A percentile compares a stretch with the other conserved stretches of the same genome.
Evolutionary conservation across 2,888 invertebrate genomes (phyloP).

Genomic region (Salticus scenicus): DNA sequence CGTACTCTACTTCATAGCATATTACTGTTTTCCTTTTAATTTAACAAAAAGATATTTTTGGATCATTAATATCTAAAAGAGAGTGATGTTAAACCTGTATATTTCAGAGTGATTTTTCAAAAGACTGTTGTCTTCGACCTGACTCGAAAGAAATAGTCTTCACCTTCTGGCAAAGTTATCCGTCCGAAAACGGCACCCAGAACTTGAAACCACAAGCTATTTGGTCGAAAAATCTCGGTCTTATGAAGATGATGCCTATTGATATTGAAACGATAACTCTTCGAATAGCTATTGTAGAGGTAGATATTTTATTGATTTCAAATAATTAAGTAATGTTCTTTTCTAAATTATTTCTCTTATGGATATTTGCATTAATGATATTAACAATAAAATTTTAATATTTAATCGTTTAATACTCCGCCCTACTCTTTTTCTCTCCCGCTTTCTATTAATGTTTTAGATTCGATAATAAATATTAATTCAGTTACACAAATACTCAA

Average conservation of each 20-base stretch:
- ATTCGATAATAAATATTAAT: too few relatives aligned
- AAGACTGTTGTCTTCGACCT: neutral
- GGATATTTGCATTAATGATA: neutral
- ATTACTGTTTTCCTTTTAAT: too few relatives aligned
- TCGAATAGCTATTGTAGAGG: constrained; percentile 41
- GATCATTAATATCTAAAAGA: too few relatives aligned
- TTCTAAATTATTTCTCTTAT: neutral
- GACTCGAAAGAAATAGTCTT: constrained; percentile 14
- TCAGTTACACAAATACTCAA: too few relatives aligned
- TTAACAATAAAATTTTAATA: too few relatives aligned
- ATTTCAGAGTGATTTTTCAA: neutral
- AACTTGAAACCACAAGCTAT: constrained; percentile 38
- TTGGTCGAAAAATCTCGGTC: constrained; percentile 38
- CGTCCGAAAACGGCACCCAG: constrained; percentile 41
- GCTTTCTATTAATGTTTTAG: too few relatives aligned
- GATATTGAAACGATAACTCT: constrained; percentile 28
- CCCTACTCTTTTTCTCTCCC: too few relatives aligned
- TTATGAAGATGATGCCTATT: constrained; percentile 28
- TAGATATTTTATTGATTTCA: neutral
- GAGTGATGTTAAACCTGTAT: too few relatives aligned
- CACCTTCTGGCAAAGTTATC: constrained; percentile 42
- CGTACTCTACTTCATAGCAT: too few relatives aligned
- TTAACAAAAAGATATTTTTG: too few relatives aligned
- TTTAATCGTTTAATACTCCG: too few relatives aligned
- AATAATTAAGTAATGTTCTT: neutral